Conservation (phyloP, 92 coral and sea anemone species). For the Porites divaricata region DNA sequence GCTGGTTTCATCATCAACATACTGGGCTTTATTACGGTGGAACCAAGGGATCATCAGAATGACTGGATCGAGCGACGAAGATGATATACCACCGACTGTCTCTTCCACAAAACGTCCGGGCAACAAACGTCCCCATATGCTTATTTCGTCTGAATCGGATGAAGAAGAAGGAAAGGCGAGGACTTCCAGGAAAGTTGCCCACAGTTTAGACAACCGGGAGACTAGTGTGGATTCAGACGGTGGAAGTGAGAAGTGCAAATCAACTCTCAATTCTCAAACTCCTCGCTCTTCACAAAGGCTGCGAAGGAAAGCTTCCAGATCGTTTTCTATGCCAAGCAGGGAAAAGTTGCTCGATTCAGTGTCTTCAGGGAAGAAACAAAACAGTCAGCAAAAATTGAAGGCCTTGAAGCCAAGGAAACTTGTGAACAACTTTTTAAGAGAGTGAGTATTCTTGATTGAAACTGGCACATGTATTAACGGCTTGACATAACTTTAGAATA, state of each 20-base stretch:
- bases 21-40: not conserved
- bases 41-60: not conserved
- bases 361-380: constrained; percentile 41
- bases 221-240: not conserved
- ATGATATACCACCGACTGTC: not conserved
- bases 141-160: constrained; percentile 32
- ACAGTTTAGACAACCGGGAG: constrained; percentile 1
- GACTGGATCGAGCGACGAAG: constrained; percentile 29
- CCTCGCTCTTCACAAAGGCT: constrained; percentile 86
- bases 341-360: constrained; percentile 59
- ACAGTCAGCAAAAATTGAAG: constrained; percentile 26
- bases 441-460: constrained; percentile 61
- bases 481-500: too few relatives aligned
- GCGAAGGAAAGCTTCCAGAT: constrained; percentile 49
- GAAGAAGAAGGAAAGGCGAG: not conserved
- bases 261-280: constrained; percentile 44
- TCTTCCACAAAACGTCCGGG: constrained; percentile 20
- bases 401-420: constrained; percentile 68
- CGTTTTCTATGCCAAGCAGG: constrained; percentile 74
- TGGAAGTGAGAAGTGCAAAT: not conserved
- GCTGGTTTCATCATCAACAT: not conserved
- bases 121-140: constrained; percentile 4
- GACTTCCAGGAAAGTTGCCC: not conserved
- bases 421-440: constrained; percentile 86
- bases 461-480: too few relatives aligned